Evolutionary conservation across 1,140 invertebrate species (phyloP), one percentile per base, ranked within the genome.

Genomic region (Saxidomus purpurata): DNA sequence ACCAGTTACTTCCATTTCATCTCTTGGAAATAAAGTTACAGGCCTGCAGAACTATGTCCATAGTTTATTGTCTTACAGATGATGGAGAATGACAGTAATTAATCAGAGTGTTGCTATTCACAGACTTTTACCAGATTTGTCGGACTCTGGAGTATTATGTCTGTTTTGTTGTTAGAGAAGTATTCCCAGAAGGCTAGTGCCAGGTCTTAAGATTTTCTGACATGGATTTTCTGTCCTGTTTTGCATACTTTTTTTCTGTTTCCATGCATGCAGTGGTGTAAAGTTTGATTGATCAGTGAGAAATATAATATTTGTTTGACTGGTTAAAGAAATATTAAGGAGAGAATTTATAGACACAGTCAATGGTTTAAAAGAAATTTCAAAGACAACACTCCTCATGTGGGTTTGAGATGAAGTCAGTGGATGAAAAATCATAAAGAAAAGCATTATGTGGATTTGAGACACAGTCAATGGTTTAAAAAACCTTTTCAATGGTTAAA

Each of bases 31-130:
- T 4, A 15, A 63, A n/a, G 28, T 63, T 28, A 63, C 25, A 63
- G 3, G 28, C 19, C 15, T 28, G 6, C 59, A 63, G 59, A 28
- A 71, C 4, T 36, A 9, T 71, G 67, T 36, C 67, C 34, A 38
- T 71, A 71, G 67, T 71, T 71, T 17, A 71, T 71, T 71, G 36
- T 71, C 17, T 71, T 71, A 71, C 67, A 71, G 67, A 38, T 11
- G 8, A 71, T 71, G 11, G 67, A 63, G 38, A 19, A 9, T 38
- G 67, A 38, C 67, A 36, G 67, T 71, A 71, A 71, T 71, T 71
- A 71, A 71, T 71, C 67, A 71, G 36, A 13, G 34, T 19, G 13
- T 71, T 71, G 67, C 67, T 36, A 38, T 71, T 71, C 22, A 15
- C 67, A 38, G 13, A 38, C 15, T 71, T 71, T 71, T 71, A 71